Evolutionary conservation across 2,888 invertebrate genomes (phyloP).

Genomic region (Byasa hedistus): DNA sequence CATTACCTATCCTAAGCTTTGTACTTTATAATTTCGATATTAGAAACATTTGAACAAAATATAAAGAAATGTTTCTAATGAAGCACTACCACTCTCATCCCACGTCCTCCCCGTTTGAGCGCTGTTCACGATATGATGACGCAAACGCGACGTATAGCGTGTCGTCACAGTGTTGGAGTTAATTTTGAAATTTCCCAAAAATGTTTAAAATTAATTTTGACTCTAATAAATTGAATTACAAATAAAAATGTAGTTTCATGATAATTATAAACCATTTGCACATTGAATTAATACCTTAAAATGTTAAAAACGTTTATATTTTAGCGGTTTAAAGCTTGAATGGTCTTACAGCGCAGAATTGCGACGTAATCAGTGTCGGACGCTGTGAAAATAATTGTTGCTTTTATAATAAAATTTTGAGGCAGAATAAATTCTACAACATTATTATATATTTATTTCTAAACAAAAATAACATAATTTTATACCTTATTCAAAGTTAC

Average conservation of each 20-base stretch:
- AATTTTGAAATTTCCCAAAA: constrained; percentile 50
- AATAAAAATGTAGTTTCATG: neutral
- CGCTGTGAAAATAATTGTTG: neutral
- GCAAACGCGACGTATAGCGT: constrained; percentile 64
- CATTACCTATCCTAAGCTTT: constrained; percentile 74
- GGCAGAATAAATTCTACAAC: neutral
- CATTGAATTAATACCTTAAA: neutral
- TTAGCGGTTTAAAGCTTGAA: neutral
- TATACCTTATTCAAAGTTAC: too few species aligned
- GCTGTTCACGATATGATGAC: constrained; percentile 72
- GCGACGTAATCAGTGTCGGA: constrained; percentile 28
- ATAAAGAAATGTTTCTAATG: constrained; percentile 61
- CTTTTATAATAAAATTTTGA: neutral
- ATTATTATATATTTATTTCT: neutral
- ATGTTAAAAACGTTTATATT: neutral
- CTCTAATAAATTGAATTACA: neutral
- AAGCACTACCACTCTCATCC: constrained; percentile 53
- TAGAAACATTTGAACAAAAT: constrained; percentile 72
- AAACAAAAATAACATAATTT: too few species aligned
- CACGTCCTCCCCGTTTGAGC: constrained; percentile 72
- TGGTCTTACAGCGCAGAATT: constrained; percentile 5
- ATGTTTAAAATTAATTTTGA: constrained; percentile 34
- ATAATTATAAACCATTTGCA: neutral
- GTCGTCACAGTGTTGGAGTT: constrained; percentile 60
- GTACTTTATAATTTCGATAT: constrained; percentile 72